Conservation (phyloP, 2,113 vertebrate species). For the Mobula hypostoma region DNA sequence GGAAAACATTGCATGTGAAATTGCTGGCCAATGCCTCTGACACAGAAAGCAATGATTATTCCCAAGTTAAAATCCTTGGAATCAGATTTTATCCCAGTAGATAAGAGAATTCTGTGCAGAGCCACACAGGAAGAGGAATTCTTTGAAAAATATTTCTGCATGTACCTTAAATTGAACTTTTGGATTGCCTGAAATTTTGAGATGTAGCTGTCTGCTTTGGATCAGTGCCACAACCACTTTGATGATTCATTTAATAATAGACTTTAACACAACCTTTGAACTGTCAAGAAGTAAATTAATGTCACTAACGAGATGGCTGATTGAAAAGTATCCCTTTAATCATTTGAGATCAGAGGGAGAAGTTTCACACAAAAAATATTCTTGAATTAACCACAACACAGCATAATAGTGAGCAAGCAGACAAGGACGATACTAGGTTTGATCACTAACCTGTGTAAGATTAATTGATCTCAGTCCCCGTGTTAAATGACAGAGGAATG, state of each 20-base stretch:
- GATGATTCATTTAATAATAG: neutral
- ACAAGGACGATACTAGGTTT: neutral
- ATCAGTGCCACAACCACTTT: neutral
- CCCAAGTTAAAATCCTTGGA: neutral
- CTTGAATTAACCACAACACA: no score
- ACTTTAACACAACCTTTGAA: neutral
- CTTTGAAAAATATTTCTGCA: neutral
- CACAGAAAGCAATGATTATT: neutral
- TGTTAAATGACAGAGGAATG: neutral
- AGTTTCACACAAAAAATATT: neutral
- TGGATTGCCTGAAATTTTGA: neutral
- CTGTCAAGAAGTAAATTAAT: neutral
- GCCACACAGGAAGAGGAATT: neutral
- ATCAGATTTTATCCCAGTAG: neutral
- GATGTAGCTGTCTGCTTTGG: neutral
- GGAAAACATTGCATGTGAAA: neutral
- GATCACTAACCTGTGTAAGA: neutral
- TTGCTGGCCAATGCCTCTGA: neutral
- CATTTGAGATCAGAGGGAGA: neutral
- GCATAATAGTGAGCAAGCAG: no score
- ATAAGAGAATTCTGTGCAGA: neutral
- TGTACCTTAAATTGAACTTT: neutral
- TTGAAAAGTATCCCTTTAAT: neutral
- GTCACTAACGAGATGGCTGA: neutral
- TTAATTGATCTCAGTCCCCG: neutral